Conservation (phyloP, 2,797 vertebrate genomes). For the Coregonus ussuriensis region DNA sequence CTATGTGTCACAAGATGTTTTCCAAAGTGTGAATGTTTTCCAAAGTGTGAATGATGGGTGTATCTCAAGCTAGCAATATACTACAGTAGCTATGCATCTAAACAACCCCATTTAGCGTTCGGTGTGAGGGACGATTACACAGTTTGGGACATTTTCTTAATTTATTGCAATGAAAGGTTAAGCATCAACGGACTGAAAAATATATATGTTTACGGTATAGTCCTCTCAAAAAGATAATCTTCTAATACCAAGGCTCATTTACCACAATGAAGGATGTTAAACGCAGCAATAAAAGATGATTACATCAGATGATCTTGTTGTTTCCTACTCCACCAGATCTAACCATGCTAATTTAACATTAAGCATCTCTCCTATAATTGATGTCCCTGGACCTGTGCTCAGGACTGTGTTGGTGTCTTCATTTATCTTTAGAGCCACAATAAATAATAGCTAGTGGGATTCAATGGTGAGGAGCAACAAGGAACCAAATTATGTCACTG, state of each 20-base stretch:
- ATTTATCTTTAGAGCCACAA: slow-evolving; percentile 52
- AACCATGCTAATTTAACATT: slow-evolving; percentile 41
- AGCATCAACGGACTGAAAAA: neutral
- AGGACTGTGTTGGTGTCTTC: slow-evolving; percentile 19
- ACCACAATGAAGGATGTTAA: neutral
- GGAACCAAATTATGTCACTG: neutral
- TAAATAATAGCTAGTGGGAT: slow-evolving; percentile 27
- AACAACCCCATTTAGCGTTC: neutral
- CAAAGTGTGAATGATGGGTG: too few species aligned
- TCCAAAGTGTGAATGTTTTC: too few species aligned
- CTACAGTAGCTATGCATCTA: neutral
- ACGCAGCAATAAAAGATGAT: slow-evolving; percentile 21
- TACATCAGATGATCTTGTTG: neutral
- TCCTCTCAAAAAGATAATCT: neutral
- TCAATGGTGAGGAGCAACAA: slow-evolving; percentile 15
- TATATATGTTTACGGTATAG: neutral
- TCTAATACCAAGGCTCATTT: neutral
- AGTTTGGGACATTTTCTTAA: neutral
- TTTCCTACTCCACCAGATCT: slow-evolving; percentile 20
- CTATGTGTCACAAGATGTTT: neutral
- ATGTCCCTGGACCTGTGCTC: slow-evolving; percentile 27
- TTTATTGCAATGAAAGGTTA: neutral
- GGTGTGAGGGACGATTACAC: neutral
- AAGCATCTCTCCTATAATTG: slow-evolving; percentile 32
- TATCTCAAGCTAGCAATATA: neutral